Evolutionary conservation across 2,797 vertebrate genomes (phyloP).

Genomic region (Syngnathus rostellatus): DNA sequence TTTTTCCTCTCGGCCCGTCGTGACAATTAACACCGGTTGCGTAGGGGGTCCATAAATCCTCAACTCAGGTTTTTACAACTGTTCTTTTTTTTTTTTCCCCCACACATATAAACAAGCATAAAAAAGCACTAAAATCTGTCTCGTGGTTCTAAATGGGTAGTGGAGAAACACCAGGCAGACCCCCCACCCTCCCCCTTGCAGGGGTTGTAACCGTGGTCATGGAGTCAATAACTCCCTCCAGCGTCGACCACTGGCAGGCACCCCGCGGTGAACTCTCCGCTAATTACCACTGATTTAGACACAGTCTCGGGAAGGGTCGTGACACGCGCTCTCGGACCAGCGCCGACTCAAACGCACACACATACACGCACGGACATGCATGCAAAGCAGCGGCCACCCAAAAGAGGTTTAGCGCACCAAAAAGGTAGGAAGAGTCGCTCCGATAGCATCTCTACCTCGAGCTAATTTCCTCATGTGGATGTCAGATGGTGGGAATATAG

Average conservation of each 20-base stretch:
- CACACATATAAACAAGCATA: conserved; percentile 56
- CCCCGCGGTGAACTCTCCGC: conserved; percentile 61
- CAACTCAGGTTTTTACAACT: conserved; percentile 53
- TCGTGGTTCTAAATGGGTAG: conserved; percentile 54
- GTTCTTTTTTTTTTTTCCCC: conserved; percentile 41
- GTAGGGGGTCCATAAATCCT: conserved; percentile 46
- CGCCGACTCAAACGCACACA: conserved; percentile 28
- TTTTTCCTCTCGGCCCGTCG: conserved; percentile 18
- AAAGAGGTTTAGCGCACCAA: conserved; percentile 12
- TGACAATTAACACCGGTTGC: conserved; percentile 56
- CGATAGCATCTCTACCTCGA: neutral
- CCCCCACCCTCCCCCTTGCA: conserved; percentile 10
- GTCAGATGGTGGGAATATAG: neutral
- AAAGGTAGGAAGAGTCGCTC: neutral
- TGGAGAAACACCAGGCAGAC: conserved; percentile 45
- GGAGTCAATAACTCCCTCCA: conserved; percentile 70
- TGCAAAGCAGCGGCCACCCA: conserved; percentile 36
- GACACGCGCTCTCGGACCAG: conserved; percentile 46
- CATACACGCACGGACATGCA: conserved; percentile 24
- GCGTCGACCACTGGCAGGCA: conserved; percentile 61
- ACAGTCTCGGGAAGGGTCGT: conserved; percentile 60
- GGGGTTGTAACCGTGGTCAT: conserved; percentile 51
- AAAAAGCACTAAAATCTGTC: conserved; percentile 59
- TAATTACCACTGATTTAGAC: conserved; percentile 73
- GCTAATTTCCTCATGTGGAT: neutral